A percentile compares a stretch with the other conserved stretches of the same genome.
These are phyloP conservation scores for Hydrolagus affinis DNA, from an alignment of 2,113 vertebrate genomes.

Conservation along the genomic window DNA sequence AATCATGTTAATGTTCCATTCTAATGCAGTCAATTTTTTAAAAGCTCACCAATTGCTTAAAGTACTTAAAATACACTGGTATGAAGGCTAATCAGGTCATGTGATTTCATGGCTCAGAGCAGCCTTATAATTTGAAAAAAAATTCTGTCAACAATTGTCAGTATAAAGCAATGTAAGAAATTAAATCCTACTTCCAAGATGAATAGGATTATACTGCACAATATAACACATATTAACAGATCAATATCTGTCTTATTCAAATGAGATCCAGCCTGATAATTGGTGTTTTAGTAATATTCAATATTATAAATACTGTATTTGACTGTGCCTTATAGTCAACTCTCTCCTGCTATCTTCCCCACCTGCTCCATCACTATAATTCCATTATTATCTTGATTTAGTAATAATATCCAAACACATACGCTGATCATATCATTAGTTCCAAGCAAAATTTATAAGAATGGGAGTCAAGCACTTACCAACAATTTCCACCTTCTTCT, in stretches of 20 bases:
- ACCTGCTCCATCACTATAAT: no score
- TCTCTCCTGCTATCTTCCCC: no score
- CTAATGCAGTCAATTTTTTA: conserved; percentile 13
- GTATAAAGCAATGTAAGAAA: not conserved
- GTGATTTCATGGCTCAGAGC: not conserved
- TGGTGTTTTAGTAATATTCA: no score
- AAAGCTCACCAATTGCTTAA: not conserved
- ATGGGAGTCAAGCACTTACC: not conserved
- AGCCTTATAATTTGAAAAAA: not conserved
- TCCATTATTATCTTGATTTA: no score
- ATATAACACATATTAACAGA: not conserved
- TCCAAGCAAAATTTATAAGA: not conserved
- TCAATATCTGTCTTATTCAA: not conserved
- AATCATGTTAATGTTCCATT: not conserved
- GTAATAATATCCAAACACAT: no score
- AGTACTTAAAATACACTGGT: not conserved
- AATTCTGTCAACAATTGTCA: not conserved
- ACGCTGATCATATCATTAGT: no score
- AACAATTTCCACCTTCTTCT: not conserved
- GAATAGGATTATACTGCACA: not conserved
- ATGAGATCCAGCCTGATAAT: no score
- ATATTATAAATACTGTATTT: no score
- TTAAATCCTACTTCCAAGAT: not conserved
- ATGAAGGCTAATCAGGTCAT: not conserved
- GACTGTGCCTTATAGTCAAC: no score